Conservation (phyloP, 2,113 vertebrate species). For the Corydoras sp. region DNA sequence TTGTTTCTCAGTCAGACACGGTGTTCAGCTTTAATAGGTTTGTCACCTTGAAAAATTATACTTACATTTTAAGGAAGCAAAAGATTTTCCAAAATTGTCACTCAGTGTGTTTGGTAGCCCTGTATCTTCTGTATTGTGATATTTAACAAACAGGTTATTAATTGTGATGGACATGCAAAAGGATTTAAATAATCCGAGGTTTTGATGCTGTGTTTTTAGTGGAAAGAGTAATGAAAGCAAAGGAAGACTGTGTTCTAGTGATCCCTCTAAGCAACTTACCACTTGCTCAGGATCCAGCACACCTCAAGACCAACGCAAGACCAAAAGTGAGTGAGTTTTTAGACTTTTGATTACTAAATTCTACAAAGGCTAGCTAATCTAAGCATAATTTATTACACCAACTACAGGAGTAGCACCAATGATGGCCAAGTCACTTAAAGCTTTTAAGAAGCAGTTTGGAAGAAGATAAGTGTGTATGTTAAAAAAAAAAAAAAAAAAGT, state of each 20-base stretch:
- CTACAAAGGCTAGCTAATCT: no score
- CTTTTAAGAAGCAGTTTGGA: conserved; percentile 67
- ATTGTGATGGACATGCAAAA: not conserved
- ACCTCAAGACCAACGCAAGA: conserved; percentile 62
- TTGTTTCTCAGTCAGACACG: no score
- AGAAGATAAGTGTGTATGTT: conserved; percentile 48
- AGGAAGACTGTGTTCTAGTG: conserved; percentile 42
- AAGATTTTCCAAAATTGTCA: no score
- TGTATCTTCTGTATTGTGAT: no score
- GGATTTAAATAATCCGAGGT: not conserved
- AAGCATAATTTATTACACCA: no score
- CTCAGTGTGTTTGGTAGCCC: no score
- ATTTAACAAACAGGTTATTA: not conserved
- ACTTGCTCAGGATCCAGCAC: conserved; percentile 44
- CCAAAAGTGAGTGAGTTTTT: conserved; percentile 67
- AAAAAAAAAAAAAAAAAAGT: conserved; percentile 11
- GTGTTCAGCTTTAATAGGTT: no score
- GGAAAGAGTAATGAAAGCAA: conserved; percentile 51
- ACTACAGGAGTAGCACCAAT: conserved; percentile 73
- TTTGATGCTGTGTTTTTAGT: conserved; percentile 38
- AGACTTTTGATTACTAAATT: not conserved
- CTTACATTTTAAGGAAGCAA: no score
- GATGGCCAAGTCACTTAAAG: conserved; percentile 79
- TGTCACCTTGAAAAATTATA: no score
- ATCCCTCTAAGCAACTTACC: conserved; percentile 46